Percentiles rank a stretch among this genome's conserved stretches.
phyloP scores from a whole-genome alignment of 2,113 vertebrate species.

The Ceyx margarethae region DNA sequence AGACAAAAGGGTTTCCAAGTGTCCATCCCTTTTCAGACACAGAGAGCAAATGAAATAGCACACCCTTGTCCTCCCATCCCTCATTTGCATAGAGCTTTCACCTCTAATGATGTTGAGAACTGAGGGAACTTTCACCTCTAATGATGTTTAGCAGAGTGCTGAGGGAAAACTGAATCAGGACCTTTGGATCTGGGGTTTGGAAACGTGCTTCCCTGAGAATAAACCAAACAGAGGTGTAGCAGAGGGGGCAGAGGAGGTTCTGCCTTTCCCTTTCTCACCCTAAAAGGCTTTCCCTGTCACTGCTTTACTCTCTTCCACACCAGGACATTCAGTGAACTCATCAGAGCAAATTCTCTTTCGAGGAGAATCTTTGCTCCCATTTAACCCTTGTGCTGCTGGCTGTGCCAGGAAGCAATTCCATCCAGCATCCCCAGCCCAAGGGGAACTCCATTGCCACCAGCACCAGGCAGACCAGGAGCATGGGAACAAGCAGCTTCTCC shows the following conservation, averaged over 20 bases:
- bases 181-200: background rate
- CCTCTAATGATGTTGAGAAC: background rate
- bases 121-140: background rate
- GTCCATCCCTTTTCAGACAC: background rate
- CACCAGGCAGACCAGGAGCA: fast-evolving
- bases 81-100: background rate
- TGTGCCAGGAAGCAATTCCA: background rate
- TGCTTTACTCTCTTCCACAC: background rate
- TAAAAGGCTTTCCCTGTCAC: background rate
- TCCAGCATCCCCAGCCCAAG: background rate
- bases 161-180: background rate
- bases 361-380: background rate
- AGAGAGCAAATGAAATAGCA: background rate
- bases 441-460: background rate
- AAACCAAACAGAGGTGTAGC: background rate
- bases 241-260: background rate
- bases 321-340: background rate
- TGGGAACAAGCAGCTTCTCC: background rate
- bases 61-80: background rate
- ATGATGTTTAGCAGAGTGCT: background rate
- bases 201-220: background rate
- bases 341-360: background rate
- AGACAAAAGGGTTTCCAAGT: background rate
- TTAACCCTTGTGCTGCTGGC: background rate
- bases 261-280: background rate